phyloP scores from a whole-genome alignment of 2,797 vertebrate species.

The Novumbra hubbsi region DNA sequence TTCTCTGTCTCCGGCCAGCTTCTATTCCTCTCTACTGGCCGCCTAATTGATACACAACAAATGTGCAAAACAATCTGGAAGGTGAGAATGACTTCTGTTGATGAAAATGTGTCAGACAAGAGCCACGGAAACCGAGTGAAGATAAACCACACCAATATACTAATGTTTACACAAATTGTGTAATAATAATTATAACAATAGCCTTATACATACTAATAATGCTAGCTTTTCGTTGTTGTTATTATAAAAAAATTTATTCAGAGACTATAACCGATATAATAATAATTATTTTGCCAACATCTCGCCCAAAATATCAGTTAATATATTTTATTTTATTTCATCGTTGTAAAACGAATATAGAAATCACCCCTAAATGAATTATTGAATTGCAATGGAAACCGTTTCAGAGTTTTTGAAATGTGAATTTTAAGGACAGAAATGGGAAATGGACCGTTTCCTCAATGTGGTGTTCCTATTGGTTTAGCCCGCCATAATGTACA shows the following conservation, averaged over 20 bases:
- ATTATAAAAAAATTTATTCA: neutral
- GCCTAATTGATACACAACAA: neutral
- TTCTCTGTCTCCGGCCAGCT: neutral
- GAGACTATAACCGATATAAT: neutral
- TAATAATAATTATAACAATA: neutral
- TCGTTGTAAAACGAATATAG: neutral
- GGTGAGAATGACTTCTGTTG: neutral
- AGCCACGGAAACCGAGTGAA: neutral
- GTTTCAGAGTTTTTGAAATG: constrained; percentile 53
- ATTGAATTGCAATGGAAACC: constrained; percentile 5
- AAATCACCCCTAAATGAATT: neutral
- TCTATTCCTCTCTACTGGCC: neutral
- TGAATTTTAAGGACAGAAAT: constrained; percentile 50
- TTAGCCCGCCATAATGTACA: constrained; percentile 63
- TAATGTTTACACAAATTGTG: too few species aligned
- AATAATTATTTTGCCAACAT: neutral
- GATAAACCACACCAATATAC: neutral
- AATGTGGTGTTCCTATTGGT: constrained; percentile 60
- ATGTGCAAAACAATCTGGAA: neutral
- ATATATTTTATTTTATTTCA: neutral
- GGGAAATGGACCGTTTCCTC: constrained; percentile 63
- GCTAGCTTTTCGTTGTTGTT: neutral
- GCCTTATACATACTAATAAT: neutral
- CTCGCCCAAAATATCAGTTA: too few species aligned
- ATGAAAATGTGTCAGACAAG: neutral